Evolutionary conservation across 1,140 invertebrate genomes (phyloP).

Genomic region (Kradibia gibbosae): DNA sequence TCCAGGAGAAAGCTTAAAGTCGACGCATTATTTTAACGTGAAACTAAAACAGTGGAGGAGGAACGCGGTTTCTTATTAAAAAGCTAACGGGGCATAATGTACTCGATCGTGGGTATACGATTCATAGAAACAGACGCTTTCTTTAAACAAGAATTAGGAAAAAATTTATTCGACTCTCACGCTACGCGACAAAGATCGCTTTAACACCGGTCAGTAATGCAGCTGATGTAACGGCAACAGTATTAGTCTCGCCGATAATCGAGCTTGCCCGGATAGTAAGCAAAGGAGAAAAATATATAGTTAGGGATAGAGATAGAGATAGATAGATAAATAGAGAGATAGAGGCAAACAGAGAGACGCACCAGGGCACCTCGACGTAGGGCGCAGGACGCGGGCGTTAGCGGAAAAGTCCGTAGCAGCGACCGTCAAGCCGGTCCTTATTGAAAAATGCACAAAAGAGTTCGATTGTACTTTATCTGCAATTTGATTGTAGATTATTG

Average conservation of each 20-base stretch:
- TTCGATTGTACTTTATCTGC: conserved; percentile 71
- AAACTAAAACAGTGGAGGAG: no score
- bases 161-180: background rate
- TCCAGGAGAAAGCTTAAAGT: no score
- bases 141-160: background rate
- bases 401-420: conserved; percentile 49
- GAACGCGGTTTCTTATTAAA: no score
- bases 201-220: conserved; percentile 20
- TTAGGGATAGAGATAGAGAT: background rate
- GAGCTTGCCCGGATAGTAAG: conserved; percentile 6
- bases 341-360: background rate
- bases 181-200: conserved; percentile 33
- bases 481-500: conserved; percentile 74
- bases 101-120: background rate
- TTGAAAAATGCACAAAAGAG: conserved; percentile 71
- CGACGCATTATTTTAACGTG: no score
- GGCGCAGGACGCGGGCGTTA: conserved; percentile 16
- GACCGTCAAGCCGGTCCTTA: conserved; percentile 65
- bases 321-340: background rate
- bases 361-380: background rate
- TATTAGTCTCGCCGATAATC: conserved; percentile 34
- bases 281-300: background rate
- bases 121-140: background rate
- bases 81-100: conserved; percentile 6
- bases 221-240: background rate